phyloP scores from a whole-genome alignment of 2,113 vertebrate species.

The Ellobius talpinus region DNA sequence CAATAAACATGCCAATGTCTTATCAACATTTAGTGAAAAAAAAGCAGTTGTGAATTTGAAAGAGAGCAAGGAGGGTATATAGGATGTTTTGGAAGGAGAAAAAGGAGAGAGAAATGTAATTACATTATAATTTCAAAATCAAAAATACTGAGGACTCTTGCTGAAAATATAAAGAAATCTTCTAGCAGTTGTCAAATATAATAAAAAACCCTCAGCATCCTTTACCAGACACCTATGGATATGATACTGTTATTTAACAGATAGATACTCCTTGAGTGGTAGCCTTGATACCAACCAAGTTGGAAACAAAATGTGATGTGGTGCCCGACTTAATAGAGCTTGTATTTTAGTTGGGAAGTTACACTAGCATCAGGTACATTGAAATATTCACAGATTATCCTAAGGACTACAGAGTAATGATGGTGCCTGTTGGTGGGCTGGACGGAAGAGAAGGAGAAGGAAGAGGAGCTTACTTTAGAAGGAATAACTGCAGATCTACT shows the following conservation, averaged over 20 bases:
- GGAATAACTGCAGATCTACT: not conserved
- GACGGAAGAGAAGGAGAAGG: not conserved
- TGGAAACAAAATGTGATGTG: not conserved
- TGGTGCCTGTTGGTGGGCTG: not conserved
- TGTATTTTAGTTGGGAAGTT: not conserved
- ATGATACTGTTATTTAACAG: conserved; percentile 11
- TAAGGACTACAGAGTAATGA: not conserved
- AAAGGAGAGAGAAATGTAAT: not conserved
- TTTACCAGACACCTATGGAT: not conserved
- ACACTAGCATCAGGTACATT: not conserved
- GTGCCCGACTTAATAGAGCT: not conserved
- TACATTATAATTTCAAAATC: not conserved
- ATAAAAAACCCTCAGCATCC: not conserved
- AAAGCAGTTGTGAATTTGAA: not conserved
- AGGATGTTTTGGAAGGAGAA: not conserved
- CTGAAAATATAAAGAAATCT: not conserved
- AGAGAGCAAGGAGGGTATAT: not conserved
- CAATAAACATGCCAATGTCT: too few relatives aligned
- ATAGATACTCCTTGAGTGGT: not conserved
- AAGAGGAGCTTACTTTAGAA: not conserved
- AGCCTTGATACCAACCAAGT: not conserved
- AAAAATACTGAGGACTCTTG: not conserved
- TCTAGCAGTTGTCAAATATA: not conserved
- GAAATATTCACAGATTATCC: not conserved
- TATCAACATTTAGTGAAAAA: not conserved